Evolutionary conservation across 2,797 vertebrate species (phyloP).

Genomic region (Pipistrellus kuhlii): DNA sequence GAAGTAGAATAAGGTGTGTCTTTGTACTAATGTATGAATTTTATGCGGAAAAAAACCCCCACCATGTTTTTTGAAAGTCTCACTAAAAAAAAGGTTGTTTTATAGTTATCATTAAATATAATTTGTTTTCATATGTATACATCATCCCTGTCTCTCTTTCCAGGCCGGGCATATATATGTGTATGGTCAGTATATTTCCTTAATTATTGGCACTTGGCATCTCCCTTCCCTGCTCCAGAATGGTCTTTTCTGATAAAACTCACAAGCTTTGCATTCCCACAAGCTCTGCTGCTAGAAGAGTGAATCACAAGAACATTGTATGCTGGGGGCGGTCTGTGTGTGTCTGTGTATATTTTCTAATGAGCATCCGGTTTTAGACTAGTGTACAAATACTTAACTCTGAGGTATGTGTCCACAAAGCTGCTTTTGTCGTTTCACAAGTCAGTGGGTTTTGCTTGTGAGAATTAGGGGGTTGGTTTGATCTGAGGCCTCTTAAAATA

Average conservation of each 20-base stretch:
- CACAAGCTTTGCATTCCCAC: slow-evolving; percentile 82
- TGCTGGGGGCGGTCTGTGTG: slow-evolving; percentile 43
- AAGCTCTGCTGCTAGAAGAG: slow-evolving; percentile 74
- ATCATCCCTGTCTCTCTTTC: slow-evolving; percentile 81
- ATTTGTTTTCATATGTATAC: slow-evolving; percentile 69
- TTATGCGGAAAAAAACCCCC: slow-evolving; percentile 2
- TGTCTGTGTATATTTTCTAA: slow-evolving; percentile 60
- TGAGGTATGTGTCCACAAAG: slow-evolving; percentile 74
- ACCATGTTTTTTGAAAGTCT: slow-evolving; percentile 48
- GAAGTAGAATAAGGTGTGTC: slow-evolving; percentile 43
- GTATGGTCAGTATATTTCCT: slow-evolving; percentile 82
- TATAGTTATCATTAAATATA: slow-evolving; percentile 64
- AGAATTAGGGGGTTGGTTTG: slow-evolving; percentile 67
- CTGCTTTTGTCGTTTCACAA: slow-evolving; percentile 79
- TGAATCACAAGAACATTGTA: slow-evolving; percentile 73
- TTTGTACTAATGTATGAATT: slow-evolving; percentile 43
- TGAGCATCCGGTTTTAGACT: slow-evolving; percentile 59
- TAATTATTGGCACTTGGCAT: slow-evolving; percentile 78
- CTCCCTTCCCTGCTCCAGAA: slow-evolving; percentile 69
- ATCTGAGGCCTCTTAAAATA: slow-evolving; percentile 66
- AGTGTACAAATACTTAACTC: slow-evolving; percentile 65
- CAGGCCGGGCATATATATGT: slow-evolving; percentile 75
- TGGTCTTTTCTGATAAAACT: slow-evolving; percentile 79
- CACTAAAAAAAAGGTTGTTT: slow-evolving; percentile 48
- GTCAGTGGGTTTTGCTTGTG: slow-evolving; percentile 72